Conservation (phyloP, 2,888 invertebrate species). For the Ennomos erosarius region DNA sequence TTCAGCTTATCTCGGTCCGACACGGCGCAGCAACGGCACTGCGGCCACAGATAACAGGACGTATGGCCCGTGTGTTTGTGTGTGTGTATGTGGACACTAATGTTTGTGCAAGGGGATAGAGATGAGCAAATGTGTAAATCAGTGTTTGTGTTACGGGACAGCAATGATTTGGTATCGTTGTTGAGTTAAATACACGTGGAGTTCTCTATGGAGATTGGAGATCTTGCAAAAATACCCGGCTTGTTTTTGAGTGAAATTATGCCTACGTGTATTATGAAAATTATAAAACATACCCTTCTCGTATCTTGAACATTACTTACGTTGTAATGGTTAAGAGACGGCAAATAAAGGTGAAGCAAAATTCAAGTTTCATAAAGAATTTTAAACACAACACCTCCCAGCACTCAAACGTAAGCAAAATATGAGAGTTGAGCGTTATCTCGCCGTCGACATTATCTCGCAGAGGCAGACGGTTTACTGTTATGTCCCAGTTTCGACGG, state of each 20-base stretch:
- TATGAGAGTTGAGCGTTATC: slow-evolving; percentile 17
- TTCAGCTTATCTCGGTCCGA: slow-evolving; percentile 9
- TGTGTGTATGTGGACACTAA: background rate
- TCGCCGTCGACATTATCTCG: slow-evolving; percentile 8
- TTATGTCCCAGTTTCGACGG: slow-evolving; percentile 2
- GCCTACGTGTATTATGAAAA: no score
- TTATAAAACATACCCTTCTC: no score
- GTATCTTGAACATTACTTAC: background rate
- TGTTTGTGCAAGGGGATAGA: slow-evolving; percentile 5
- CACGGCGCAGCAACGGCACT: slow-evolving; percentile 3
- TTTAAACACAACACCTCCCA: background rate
- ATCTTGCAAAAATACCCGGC: no score
- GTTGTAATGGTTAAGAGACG: background rate
- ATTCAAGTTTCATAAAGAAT: slow-evolving; percentile 6
- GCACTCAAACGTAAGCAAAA: slow-evolving; percentile 12
- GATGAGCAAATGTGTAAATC: background rate
- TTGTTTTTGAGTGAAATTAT: no score
- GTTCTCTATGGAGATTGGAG: no score
- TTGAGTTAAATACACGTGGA: background rate
- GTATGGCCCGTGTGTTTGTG: background rate
- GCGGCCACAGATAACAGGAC: slow-evolving; percentile 12
- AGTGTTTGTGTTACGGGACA: background rate
- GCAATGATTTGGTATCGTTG: background rate
- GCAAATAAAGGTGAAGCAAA: background rate
- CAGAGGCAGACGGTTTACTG: slow-evolving; percentile 14